Percentiles rank a stretch among this genome's conserved stretches.
Evolutionary conservation across 1,140 invertebrate species (phyloP).

Genomic region (Heterodera carotae): DNA sequence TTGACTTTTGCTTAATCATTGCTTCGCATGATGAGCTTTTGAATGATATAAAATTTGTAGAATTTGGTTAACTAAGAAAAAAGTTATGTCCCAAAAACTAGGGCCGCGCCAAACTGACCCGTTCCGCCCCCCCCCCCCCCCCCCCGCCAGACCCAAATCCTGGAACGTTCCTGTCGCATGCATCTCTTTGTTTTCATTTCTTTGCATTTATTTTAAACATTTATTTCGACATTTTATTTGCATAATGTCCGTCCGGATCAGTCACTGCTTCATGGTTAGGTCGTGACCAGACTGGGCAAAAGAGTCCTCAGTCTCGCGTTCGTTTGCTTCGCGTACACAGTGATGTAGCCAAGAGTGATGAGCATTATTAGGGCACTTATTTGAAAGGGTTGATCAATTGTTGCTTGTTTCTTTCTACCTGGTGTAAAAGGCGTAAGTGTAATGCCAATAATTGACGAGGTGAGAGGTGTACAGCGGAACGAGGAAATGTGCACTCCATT

Average conservation of each 20-base stretch:
- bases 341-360: slow-evolving; percentile 56
- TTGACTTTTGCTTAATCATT: no score
- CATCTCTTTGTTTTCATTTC: no score
- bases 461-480: slow-evolving; percentile 64
- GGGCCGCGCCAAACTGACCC: no score
- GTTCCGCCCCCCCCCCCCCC: no score
- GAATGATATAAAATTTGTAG: no score
- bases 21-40: no score
- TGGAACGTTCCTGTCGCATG: no score
- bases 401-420: neutral
- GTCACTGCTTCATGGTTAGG: slow-evolving; percentile 47
- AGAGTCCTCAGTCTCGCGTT: slow-evolving; percentile 56
- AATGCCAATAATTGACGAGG: slow-evolving; percentile 58
- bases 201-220: no score
- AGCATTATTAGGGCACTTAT: slow-evolving; percentile 48
- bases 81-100: no score
- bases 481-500: slow-evolving; percentile 63
- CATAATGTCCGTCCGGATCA: no score
- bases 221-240: neutral
- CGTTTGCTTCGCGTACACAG: slow-evolving; percentile 61
- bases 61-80: no score
- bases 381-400: neutral
- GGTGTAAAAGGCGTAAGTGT: slow-evolving; percentile 64
- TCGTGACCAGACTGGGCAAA: slow-evolving; percentile 53
- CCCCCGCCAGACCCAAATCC: no score